These are phyloP conservation scores for Catagonus wagneri DNA, from an alignment of 2,113 vertebrate species.

Conservation along the genomic window DNA sequence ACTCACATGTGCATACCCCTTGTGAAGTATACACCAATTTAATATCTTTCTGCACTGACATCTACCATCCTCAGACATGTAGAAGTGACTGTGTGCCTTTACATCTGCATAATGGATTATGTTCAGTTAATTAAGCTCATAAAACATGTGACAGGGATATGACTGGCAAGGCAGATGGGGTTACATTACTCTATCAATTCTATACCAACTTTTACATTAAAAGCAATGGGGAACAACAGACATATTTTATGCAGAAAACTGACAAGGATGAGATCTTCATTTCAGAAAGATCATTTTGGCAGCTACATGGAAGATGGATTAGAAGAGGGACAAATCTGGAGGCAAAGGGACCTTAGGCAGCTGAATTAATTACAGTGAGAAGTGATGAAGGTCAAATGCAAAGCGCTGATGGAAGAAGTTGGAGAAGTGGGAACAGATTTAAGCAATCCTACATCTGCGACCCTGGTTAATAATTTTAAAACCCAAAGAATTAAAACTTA, in stretches of 20 bases:
- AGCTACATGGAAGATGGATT: neutral
- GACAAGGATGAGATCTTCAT: constrained; percentile 39
- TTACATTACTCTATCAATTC: neutral
- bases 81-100: neutral
- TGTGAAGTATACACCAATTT: neutral
- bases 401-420: neutral
- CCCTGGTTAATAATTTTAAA: neutral
- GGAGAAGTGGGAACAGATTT: neutral
- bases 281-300: constrained; percentile 43
- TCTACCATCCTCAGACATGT: neutral
- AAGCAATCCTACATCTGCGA: neutral
- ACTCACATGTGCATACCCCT: neutral
- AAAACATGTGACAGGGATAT: neutral
- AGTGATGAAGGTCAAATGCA: neutral
- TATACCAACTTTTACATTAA: neutral
- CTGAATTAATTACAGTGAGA: constrained; percentile 47
- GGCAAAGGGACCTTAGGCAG: neutral
- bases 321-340: constrained; percentile 4
- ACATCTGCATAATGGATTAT: neutral
- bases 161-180: neutral
- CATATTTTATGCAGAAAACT: constrained; percentile 54
- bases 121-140: constrained; percentile 1
- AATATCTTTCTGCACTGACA: neutral
- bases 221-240: constrained; percentile 23
- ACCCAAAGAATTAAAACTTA: constrained; percentile 36